These are phyloP conservation scores for Mionectes macconnelli DNA, from an alignment of 2,113 vertebrate species.

Conservation along the genomic window DNA sequence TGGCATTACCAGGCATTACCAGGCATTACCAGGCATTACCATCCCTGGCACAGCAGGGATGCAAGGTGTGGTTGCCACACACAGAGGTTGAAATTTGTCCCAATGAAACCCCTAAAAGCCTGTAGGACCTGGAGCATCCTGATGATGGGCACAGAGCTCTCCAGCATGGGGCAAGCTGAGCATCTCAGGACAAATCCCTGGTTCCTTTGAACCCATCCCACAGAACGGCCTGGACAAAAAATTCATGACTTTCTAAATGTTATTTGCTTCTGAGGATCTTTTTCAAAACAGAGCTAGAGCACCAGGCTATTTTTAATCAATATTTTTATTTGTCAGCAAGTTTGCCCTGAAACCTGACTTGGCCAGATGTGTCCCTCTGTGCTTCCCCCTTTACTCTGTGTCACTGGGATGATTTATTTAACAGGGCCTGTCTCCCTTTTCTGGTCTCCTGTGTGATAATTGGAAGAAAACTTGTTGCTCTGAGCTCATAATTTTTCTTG, in stretches of 20 bases:
- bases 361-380: neutral
- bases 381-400: neutral
- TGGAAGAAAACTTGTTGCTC: neutral
- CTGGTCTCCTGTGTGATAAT: neutral
- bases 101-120: neutral
- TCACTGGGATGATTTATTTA: fast-evolving
- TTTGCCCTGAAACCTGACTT: neutral
- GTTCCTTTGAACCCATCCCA: neutral
- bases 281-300: neutral
- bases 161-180: neutral
- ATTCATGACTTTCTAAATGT: neutral
- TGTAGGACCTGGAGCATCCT: neutral
- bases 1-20: neutral
- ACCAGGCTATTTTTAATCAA: neutral
- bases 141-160: neutral
- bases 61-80: neutral
- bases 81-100: neutral
- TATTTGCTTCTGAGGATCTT: neutral
- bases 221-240: neutral
- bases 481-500: neutral
- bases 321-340: neutral
- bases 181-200: neutral
- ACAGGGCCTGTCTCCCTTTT: neutral
- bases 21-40: neutral
- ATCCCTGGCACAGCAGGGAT: neutral